These are phyloP conservation scores for Epicauta chinensis DNA, from an alignment of 1,140 invertebrate species.

Conservation along the genomic window DNA sequence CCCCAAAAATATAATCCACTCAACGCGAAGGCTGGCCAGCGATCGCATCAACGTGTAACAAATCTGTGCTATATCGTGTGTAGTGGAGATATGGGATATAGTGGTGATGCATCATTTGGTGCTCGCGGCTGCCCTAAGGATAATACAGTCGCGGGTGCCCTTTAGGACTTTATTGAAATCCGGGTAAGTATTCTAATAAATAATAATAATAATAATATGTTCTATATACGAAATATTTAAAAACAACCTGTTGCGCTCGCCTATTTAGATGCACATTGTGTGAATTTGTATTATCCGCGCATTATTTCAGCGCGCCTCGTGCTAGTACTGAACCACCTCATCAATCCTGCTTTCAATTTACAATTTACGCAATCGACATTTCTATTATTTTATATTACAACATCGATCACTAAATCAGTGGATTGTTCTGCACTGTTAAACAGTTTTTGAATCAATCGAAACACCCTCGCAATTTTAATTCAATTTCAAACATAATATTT, in stretches of 20 bases:
- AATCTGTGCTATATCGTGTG: conserved; percentile 25
- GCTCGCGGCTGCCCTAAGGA: conserved; percentile 31
- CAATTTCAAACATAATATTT: too few species aligned
- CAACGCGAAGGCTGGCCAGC: conserved; percentile 30
- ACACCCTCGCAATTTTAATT: too few species aligned
- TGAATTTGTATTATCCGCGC: conserved; percentile 21
- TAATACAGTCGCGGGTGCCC: conserved; percentile 27
- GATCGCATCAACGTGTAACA: conserved; percentile 19
- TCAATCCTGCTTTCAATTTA: conserved; percentile 26
- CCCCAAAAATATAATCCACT: conserved; percentile 41
- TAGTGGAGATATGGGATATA: conserved; percentile 36
- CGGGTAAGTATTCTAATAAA: conserved; percentile 23
- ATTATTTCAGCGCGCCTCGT: conserved; percentile 34
- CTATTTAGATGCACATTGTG: conserved; percentile 1
- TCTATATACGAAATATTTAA: too few species aligned
- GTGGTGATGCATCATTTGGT: conserved; percentile 30
- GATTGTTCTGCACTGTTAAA: too few species aligned
- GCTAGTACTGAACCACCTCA: conserved; percentile 11
- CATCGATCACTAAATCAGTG: conserved; percentile 1
- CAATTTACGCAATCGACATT: conserved; percentile 30
- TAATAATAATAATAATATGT: not conserved
- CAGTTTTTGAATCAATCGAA: too few species aligned
- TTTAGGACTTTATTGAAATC: conserved; percentile 26
- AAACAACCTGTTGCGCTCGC: conserved; percentile 26
- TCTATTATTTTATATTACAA: conserved; percentile 30